Percentiles rank a stretch among this genome's conserved stretches.
phyloP scores from a whole-genome alignment of 2,888 invertebrate species.

The Xestia sexstrigata region DNA sequence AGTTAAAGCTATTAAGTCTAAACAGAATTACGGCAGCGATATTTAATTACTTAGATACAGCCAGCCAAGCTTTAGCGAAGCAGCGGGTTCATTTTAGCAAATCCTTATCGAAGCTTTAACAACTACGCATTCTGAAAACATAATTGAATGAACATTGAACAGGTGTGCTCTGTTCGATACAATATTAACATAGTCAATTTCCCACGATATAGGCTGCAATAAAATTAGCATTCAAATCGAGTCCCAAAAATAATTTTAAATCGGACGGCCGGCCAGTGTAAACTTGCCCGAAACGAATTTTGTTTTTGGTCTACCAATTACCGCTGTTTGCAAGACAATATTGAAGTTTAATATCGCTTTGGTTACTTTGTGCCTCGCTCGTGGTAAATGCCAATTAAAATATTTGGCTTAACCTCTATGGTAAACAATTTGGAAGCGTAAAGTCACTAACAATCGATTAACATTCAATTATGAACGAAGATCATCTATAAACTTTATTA shows the following conservation, averaged over 20 bases:
- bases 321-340: conserved; percentile 79
- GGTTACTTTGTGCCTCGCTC: conserved; percentile 63
- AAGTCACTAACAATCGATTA: conserved; percentile 42
- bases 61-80: neutral
- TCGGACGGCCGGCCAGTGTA: conserved; percentile 70
- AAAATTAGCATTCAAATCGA: conserved; percentile 82
- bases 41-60: conserved; percentile 44
- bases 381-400: conserved; percentile 58
- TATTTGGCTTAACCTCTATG: conserved; percentile 45
- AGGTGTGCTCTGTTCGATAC: conserved; percentile 62
- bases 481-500: conserved; percentile 22
- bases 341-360: conserved; percentile 79
- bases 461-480: conserved; percentile 2
- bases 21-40: conserved; percentile 36
- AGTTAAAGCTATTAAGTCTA: conserved; percentile 36
- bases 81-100: neutral
- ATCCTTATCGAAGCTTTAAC: conserved; percentile 11
- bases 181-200: conserved; percentile 73
- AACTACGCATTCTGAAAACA: conserved; percentile 29
- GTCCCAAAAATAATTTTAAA: conserved; percentile 76
- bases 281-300: conserved; percentile 73
- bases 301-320: conserved; percentile 75
- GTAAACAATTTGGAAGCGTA: conserved; percentile 49
- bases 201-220: conserved; percentile 73
- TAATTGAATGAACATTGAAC: conserved; percentile 54